Evolutionary conservation across 2,888 invertebrate species (phyloP), one percentile per base, ranked within the genome.

Genomic region (Agrenia bidenticulata): DNA sequence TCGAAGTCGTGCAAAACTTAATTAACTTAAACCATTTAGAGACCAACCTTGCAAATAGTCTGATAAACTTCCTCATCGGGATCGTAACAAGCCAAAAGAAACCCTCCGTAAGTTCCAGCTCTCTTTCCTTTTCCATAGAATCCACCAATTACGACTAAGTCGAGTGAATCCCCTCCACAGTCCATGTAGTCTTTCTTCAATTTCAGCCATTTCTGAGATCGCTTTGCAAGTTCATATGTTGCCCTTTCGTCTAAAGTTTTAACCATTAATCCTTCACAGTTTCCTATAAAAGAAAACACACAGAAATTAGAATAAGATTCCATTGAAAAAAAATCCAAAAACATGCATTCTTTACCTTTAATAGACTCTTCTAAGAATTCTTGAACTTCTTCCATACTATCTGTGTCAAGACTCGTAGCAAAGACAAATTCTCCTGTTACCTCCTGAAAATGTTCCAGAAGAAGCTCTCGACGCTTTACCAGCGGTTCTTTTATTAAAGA

Each of bases 231-330:
- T 84, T 99, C 98, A 81, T 99, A 99, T 0, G 91, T 89, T 0
- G 98, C 94, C 77, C 91, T 89, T 32, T 87, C 87, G 75, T 88
- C 86, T 58, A 99, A 82, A 0, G 96, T 93, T 83, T 99, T 99
- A 7, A 99, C 93, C 98, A 99, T 99, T 63, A 99, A 84, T 1
- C 99, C 99, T 83, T 99, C 99, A 81, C 99, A 99, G 79, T 95
- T 94, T 61, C 91, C 94, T 84, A 23, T 1, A 51, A 51, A 23
- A 24, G 15, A 19, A 45, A 17, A 45, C 19, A 45, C 4, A 11
- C 27, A 27, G 60, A 42, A 55, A 65, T 53, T 37, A 55, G 45
- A n/a, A 50, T 11, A 60, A 17, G n/a, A 32, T 37, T 37, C 32
- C n/a, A 37, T 53, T 27, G 24, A 19, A 11, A 26, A 50, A 17